These are phyloP conservation scores for Nebria ingens DNA, from an alignment of 1,140 invertebrate species.

Conservation along the genomic window DNA sequence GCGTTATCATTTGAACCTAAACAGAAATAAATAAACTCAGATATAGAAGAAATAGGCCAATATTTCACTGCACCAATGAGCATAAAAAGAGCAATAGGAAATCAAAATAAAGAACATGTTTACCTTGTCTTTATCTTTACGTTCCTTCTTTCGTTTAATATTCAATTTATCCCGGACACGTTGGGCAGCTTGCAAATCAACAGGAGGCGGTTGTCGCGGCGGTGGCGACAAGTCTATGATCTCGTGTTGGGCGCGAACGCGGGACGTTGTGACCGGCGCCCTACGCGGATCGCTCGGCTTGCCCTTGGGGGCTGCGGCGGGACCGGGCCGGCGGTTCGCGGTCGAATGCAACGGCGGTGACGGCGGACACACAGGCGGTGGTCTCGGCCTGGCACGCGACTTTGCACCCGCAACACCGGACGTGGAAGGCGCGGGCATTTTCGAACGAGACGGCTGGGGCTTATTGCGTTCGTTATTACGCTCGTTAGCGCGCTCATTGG, in stretches of 20 bases:
- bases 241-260: slow-evolving; percentile 22
- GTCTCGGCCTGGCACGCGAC: slow-evolving; percentile 12
- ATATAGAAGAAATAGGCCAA: neutral
- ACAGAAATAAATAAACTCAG: no score
- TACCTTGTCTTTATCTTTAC: slow-evolving; percentile 21
- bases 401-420: slow-evolving; percentile 13
- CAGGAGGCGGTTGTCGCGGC: slow-evolving; percentile 26
- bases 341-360: slow-evolving; percentile 39
- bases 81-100: neutral
- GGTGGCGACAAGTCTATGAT: slow-evolving; percentile 25
- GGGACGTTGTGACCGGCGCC: slow-evolving; percentile 29
- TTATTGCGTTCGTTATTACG: slow-evolving; percentile 15
- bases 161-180: neutral
- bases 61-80: neutral
- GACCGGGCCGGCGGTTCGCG: slow-evolving; percentile 32
- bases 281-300: slow-evolving; percentile 31
- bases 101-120: neutral
- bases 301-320: slow-evolving; percentile 34
- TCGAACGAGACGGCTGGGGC: slow-evolving; percentile 17
- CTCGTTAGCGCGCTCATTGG: no score
- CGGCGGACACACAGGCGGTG: slow-evolving; percentile 29
- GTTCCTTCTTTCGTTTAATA: neutral
- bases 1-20: slow-evolving; percentile 27
- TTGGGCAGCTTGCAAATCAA: slow-evolving; percentile 12
- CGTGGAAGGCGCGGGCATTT: slow-evolving; percentile 27